phyloP scores from a whole-genome alignment of 2,888 invertebrate genomes.

The Hoplodrina blanda region DNA sequence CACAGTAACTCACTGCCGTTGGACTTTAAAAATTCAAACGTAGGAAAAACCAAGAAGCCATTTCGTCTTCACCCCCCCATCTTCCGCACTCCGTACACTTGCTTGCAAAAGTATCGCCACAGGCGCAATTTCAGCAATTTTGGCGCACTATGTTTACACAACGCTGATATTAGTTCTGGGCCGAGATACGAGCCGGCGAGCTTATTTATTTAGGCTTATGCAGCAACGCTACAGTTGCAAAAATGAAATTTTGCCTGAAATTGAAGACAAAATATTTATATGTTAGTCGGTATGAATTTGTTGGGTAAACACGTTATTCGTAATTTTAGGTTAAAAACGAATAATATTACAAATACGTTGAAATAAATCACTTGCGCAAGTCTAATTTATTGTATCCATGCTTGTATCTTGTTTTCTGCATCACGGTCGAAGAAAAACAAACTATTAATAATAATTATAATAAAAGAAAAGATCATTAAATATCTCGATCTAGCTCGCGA shows the following conservation, averaged over 20 bases:
- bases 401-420: too few relatives aligned
- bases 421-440: too few relatives aligned
- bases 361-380: too few relatives aligned
- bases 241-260: conserved; percentile 62
- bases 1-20: conserved; percentile 47
- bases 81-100: conserved; percentile 59
- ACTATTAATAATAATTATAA: too few relatives aligned
- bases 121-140: conserved; percentile 74
- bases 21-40: conserved; percentile 67
- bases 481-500: too few relatives aligned
- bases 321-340: conserved; percentile 1
- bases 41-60: conserved; percentile 65
- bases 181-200: conserved; percentile 66
- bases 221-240: conserved; percentile 61
- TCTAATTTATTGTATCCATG: too few relatives aligned
- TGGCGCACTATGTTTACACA: conserved; percentile 72
- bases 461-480: too few relatives aligned
- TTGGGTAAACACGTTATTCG: conserved; percentile 3
- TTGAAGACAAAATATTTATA: conserved; percentile 55
- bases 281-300: conserved; percentile 18
- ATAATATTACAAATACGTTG: background rate
- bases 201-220: conserved; percentile 73
- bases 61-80: conserved; percentile 51
- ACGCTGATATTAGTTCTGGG: conserved; percentile 77
- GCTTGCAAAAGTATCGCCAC: conserved; percentile 69